Base-by-base conservation (phyloP, 2,797 vertebrate species). In the Sphenopsis melanotis region DNA sequence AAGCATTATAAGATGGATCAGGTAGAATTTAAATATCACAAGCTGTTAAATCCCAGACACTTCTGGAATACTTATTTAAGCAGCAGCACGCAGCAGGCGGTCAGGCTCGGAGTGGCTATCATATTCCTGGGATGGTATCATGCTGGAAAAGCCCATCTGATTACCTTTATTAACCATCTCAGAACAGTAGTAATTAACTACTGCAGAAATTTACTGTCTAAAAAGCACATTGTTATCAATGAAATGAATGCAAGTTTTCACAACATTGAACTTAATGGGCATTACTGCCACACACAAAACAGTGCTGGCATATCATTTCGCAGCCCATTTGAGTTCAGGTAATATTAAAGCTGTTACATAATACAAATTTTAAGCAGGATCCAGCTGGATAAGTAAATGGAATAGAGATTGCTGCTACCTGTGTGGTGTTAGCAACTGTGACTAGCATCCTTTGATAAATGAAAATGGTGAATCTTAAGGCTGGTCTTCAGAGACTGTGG, bases 121-220 rank as follows among this genome's bases (percentile, higher is more conserved):
- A 4, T 52, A 24, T 93, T 94, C 49, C 75, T 95, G 90, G 50
- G 75, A 60, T 87, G 70, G 83, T 70, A 87, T 57, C 75, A 81
- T 0, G 1, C 83, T 87, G 75, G 83, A 95, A 94, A 94, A 95
- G 49, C 79, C 83, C 4, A 5, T 86, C 60, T 96, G 92, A 93
- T 96, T 95, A 95, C 89, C 63, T 93, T 95, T 95, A 93, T 95
- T 96, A 93, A 80, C 80, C 76, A 93, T 53, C 82, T 90, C 90
- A 79, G 75, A 95, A 59, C 6, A 18, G 65, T 52, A 80, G 39
- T 89, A 95, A 97, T 96, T 96, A 96, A 89, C 57, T 79, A 18
- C 59, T 78, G 78, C 42, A 82, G 93, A 91, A 93, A 95, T 76
- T 57, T 79, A 65, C 80, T 90, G 75, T 70, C 80, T 71, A 53